phyloP scores from a whole-genome alignment of 2,113 vertebrate species.

The Heterocephalus glaber region DNA sequence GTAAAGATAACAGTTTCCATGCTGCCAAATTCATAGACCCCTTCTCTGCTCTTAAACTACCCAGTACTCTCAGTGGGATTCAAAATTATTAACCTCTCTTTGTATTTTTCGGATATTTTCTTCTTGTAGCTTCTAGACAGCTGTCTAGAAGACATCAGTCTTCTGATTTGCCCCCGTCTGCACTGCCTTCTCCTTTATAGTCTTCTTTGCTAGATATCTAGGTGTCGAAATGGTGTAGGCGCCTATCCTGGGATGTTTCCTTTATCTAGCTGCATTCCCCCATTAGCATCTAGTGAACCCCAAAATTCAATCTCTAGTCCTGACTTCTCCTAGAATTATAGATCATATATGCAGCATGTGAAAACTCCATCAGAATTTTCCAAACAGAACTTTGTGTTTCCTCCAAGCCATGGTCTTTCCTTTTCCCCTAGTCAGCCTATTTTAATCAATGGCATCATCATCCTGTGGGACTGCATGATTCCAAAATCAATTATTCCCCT shows the following conservation, averaged over 20 bases:
- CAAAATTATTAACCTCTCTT: background rate
- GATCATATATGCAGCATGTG: background rate
- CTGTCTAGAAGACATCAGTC: background rate
- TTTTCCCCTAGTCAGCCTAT: background rate
- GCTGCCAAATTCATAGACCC: background rate
- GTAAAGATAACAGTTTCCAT: background rate
- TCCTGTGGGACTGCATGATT: no score
- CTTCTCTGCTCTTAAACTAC: background rate
- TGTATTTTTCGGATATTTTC: background rate
- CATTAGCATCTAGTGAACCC: background rate
- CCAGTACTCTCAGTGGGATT: background rate
- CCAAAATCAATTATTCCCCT: no score
- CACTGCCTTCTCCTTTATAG: background rate
- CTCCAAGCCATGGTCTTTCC: no score
- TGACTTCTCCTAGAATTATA: background rate
- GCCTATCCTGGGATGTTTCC: background rate
- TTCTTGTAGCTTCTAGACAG: background rate
- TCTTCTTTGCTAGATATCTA: background rate
- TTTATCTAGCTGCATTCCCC: background rate
- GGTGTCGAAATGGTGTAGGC: background rate
- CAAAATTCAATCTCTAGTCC: background rate
- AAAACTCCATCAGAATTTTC: background rate
- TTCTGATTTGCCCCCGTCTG: background rate
- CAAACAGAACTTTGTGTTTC: background rate
- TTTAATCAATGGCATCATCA: background rate